Base-by-base conservation (phyloP, 2,888 invertebrate species). In the Macaria notata region DNA sequence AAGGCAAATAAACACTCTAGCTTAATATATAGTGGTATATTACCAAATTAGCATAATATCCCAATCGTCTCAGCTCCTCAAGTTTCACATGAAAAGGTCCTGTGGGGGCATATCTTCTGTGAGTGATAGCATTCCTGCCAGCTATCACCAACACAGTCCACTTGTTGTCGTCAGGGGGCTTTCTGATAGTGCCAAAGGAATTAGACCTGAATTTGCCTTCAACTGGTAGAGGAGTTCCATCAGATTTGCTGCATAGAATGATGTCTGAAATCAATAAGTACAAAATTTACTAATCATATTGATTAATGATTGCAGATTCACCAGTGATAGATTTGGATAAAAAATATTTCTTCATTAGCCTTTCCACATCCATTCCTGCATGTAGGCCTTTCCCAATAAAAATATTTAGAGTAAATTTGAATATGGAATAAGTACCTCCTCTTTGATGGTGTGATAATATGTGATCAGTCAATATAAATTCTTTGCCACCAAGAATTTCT, bases 381-480 rank as follows among this genome's bases (percentile, higher is more conserved):
- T 19, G 5, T 49, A 41, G 7, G 9, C 4, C 38, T 9, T 30
- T 8, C 41, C 30, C n/a, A 4, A 42, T 4, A n/a, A 8, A 9
- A 42, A 42, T 36, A 19, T 46, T 30, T 49, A 30, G 6, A 36
- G 33, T 1, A 36, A 36, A 36, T 6, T 36, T 6, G 1, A 36
- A 36, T 36, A 7, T 4, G n/a, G n/a, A n/a, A n/a, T n/a, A 8
- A 8, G 3, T 80, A 94, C 94, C 94, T 73, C 94, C 92, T 78
- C 92, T 92, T 65, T 93, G 88, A 73, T 93, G 94, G 70, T 96
- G 95, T 6, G 96, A 94, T 62, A 96, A 74, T 61, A 96, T 81
- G 75, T 95, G 95, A 58, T 92, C 87, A 4, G 88, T 79, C 58
- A 76, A 71, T 3, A 93, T 81, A 76, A 81, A 91, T 0, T 92